phyloP scores from a whole-genome alignment of 2,113 vertebrate species.

The Motacilla alba region DNA sequence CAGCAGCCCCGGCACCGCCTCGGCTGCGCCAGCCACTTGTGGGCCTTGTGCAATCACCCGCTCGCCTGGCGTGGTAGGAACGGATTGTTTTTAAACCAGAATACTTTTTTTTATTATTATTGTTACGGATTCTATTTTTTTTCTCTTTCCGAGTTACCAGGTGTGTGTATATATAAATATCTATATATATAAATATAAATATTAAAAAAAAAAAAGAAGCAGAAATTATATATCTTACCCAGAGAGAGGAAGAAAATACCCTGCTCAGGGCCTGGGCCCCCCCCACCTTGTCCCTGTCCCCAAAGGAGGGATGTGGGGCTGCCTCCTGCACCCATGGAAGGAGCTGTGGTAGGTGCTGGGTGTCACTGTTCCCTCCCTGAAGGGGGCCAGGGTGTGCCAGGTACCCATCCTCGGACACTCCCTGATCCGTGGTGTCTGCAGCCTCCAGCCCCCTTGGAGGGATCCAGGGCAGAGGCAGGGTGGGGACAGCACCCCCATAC shows the following conservation, averaged over 20 bases:
- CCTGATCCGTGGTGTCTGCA: rapidly evolving
- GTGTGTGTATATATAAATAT: slow-evolving; percentile 79
- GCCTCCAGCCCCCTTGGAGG: not conserved
- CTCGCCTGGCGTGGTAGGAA: slow-evolving; percentile 73
- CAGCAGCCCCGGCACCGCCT: not conserved
- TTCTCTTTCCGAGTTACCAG: slow-evolving; percentile 78
- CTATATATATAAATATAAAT: slow-evolving; percentile 73
- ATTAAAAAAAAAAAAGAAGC: slow-evolving; percentile 37
- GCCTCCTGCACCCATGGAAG: rapidly evolving
- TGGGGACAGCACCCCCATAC: not conserved
- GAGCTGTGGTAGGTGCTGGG: not conserved
- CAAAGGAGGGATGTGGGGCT: not conserved
- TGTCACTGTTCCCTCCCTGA: not conserved
- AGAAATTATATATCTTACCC: slow-evolving; percentile 74
- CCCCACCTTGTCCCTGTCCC: not conserved
- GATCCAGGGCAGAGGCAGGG: not conserved
- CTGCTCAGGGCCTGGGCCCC: not conserved
- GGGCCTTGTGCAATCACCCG: slow-evolving; percentile 78
- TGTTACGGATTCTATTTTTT: slow-evolving; percentile 84
- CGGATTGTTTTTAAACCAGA: slow-evolving; percentile 80
- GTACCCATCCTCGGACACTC: not conserved
- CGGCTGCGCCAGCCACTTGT: slow-evolving; percentile 64
- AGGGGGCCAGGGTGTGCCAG: not conserved
- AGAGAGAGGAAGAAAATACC: slow-evolving; percentile 43
- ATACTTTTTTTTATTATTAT: slow-evolving; percentile 84